Evolutionary conservation across 1,140 invertebrate species (phyloP), one percentile per base, ranked within the genome.

Genomic region (Calliopsis andreniformis): DNA sequence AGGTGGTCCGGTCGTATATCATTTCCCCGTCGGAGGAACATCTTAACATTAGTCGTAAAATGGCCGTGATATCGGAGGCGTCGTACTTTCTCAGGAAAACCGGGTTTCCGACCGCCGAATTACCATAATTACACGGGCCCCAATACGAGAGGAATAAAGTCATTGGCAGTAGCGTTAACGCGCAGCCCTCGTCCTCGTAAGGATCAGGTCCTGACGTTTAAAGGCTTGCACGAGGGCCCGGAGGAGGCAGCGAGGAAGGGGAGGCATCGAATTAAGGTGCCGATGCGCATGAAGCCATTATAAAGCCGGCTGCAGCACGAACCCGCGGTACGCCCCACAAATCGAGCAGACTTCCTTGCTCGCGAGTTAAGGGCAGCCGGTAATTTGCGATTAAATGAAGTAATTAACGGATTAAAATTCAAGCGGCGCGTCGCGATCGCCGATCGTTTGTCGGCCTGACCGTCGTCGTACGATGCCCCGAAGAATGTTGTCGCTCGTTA

Each of bases 381-480:
- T 83, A 78, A 83, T 86, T 83, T 86, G 68, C 78, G 82, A 87
- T 87, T 86, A 85, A 88, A 87, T 88, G 83, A 87, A 88, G 87
- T 85, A 82, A 88, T 88, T 82, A 87, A 80, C 59, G 79, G 63
- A 86, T 87, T 88, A 82, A 87, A 86, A 88, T 88, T 86, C 87
- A 87, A 83, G 39, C 66, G 62, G 75, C 86, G 83, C 83, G 56
- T 28, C 45, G 56, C 71, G 59, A 43, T 56, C 66, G 56, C 32
- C 53, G 69, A 64, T 86, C 78, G 84, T 86, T 81, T 75, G 77
- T 80, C 84, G 69, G 81, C 66, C 28, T 51, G n/a, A n/a, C n/a
- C n/a, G 56, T 47, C 67, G 68, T 76, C 62, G 70, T 70, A 63
- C 66, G 67, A 69, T 79, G 58, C 62, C 25, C 59, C 62, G 62